Evolutionary conservation across 2,797 vertebrate genomes (phyloP), one percentile per base, ranked within the genome.

Genomic region (Sebastes wilsoni): DNA sequence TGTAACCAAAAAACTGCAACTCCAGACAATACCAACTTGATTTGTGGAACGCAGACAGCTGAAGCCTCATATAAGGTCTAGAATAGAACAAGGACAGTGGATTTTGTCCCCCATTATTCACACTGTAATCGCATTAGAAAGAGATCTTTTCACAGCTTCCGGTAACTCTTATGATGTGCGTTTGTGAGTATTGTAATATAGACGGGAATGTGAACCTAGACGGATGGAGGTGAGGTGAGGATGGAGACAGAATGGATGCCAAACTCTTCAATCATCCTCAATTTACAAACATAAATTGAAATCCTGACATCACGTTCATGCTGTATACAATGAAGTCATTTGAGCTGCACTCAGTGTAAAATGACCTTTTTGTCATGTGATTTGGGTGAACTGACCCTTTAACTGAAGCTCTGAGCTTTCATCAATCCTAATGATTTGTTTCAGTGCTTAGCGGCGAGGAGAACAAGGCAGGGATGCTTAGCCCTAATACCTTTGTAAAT

Each of bases 401-500:
- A 67, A 75, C 30, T 22, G 42, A 60, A 81, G 77, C 83, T 54
- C 67, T 56, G 60, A 66, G 70, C 83, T 77, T 74, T 79, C 46
- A 69, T 72, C 58, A 22, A 75, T 49, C 22, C 38, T 72, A 71
- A 80, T 74, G 23, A 88, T 89, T 81, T 82, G 79, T 89, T 86
- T 64, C 49, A 42, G 66, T 65, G 67, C 85, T 86, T 67, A 86
- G 79, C 62, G 68, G 58, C 68, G 25, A 87, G 52, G 27, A 75
- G 78, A 84, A 89, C 82, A 71, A 72, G 67, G 66, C 80, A 62
- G 73, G 70, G 80, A 90, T 88, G 66, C 88, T 90, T 93, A 92
- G 90, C 90, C 87, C 86, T 94, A 94, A 94, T 95, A 84, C 93
- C 88, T 85, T 79, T 77, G 83, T 87, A 88, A 92, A 92, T 92